Percentiles rank a stretch among this genome's conserved stretches.
phyloP scores from a whole-genome alignment of 2,797 vertebrate species.

The Schizopygopsis pylzovi region DNA sequence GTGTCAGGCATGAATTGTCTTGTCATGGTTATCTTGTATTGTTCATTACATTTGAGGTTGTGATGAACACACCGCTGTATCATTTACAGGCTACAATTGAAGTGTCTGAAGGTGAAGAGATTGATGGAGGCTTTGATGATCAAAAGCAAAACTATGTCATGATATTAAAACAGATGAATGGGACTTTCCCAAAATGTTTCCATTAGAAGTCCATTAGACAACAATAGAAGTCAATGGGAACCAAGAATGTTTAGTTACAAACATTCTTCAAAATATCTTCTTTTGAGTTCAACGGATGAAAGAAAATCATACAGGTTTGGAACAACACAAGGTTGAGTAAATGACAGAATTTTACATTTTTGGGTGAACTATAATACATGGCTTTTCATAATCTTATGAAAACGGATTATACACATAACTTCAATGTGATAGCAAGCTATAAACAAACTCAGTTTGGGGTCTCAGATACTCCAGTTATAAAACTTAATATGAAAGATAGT shows the following conservation, averaged over 20 bases:
- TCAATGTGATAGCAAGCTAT: neutral
- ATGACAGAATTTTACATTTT: no score
- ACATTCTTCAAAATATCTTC: no score
- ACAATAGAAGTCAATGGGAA: no score
- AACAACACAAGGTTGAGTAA: no score
- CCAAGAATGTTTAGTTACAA: no score
- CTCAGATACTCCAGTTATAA: neutral
- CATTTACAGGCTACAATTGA: slow-evolving; percentile 5
- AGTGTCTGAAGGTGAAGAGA: slow-evolving; percentile 21
- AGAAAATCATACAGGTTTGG: no score
- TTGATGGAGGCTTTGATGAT: slow-evolving; percentile 3
- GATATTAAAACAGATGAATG: slow-evolving; percentile 17
- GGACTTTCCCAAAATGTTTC: slow-evolving; percentile 15
- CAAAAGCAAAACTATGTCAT: slow-evolving; percentile 27
- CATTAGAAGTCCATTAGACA: no score
- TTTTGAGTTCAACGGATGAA: no score
- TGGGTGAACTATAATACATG: neutral
- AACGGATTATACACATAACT: neutral
- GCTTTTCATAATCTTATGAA: neutral
- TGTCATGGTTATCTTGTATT: slow-evolving; percentile 9
- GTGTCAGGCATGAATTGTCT: neutral
- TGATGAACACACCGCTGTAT: slow-evolving; percentile 9
- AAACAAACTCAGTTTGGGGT: neutral
- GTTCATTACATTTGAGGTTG: neutral
- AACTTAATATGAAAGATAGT: neutral